phyloP scores from a whole-genome alignment of 2,113 vertebrate species.

The Xiphias gladius region DNA sequence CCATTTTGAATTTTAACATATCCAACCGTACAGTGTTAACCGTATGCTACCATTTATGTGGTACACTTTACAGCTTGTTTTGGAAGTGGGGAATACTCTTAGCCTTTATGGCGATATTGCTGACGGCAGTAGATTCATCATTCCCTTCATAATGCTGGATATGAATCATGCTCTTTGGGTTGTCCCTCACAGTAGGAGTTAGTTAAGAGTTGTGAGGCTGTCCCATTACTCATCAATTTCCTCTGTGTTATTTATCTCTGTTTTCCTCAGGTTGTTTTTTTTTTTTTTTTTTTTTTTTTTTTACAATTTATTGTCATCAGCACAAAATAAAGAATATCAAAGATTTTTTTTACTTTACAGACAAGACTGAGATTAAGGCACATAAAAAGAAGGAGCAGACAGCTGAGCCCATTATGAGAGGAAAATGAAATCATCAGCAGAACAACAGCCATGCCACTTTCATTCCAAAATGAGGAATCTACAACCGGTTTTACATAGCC shows the following conservation, averaged over 20 bases:
- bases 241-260: slow-evolving; percentile 61
- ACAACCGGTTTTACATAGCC: neutral
- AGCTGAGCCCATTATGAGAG: slow-evolving; percentile 51
- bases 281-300: slow-evolving; percentile 46
- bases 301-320: slow-evolving; percentile 64
- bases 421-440: slow-evolving; percentile 56
- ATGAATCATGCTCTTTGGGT: slow-evolving; percentile 68
- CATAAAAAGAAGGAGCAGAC: slow-evolving; percentile 29
- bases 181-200: slow-evolving; percentile 68
- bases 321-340: slow-evolving; percentile 34
- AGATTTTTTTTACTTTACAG: slow-evolving; percentile 32
- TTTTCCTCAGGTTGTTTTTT: slow-evolving; percentile 51
- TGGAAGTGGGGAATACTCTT: slow-evolving; percentile 43
- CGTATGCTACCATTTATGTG: slow-evolving; percentile 2
- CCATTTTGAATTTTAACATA: neutral
- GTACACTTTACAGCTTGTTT: slow-evolving; percentile 45
- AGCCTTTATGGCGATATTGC: slow-evolving; percentile 23
- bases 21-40: neutral
- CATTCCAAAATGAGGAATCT: slow-evolving; percentile 24
- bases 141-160: slow-evolving; percentile 65
- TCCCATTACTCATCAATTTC: slow-evolving; percentile 54
- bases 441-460: slow-evolving; percentile 18
- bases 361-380: slow-evolving; percentile 64
- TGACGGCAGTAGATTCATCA: slow-evolving; percentile 72
- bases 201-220: slow-evolving; percentile 69